Conservation (phyloP, 1,140 invertebrate genomes). For the Myzus persicae region DNA sequence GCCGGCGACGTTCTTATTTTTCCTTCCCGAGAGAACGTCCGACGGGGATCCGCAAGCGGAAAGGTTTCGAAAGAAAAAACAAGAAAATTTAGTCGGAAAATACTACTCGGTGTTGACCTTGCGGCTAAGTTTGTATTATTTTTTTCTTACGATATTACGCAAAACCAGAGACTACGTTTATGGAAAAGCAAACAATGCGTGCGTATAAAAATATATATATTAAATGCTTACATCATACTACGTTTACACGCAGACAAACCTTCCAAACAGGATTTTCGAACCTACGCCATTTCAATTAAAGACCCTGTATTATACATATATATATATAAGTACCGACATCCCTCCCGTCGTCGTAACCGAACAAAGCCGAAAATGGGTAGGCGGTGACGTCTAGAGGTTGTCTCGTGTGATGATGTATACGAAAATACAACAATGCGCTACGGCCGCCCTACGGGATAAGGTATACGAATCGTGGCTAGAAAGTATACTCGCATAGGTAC, state of each 20-base stretch:
- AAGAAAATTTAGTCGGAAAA: neutral
- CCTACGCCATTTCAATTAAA: slow-evolving; percentile 3
- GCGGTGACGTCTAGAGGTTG: neutral
- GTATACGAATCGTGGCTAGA: neutral
- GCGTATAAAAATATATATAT: neutral
- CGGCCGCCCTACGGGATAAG: neutral
- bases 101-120: too few relatives aligned
- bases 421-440: neutral
- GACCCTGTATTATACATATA: neutral
- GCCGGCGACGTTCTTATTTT: neutral
- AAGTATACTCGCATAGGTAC: neutral
- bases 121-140: too few relatives aligned
- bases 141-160: neutral
- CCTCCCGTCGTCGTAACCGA: neutral
- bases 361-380: slow-evolving; percentile 8
- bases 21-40: neutral
- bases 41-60: neutral
- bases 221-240: too few relatives aligned
- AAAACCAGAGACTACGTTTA: neutral
- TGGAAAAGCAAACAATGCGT: neutral
- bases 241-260: neutral
- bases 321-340: neutral
- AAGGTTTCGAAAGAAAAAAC: neutral
- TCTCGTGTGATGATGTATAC: neutral
- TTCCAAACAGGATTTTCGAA: neutral